Evolutionary conservation across 2,797 vertebrate species (phyloP).

Genomic region (Neosilurus mollespiculum): DNA sequence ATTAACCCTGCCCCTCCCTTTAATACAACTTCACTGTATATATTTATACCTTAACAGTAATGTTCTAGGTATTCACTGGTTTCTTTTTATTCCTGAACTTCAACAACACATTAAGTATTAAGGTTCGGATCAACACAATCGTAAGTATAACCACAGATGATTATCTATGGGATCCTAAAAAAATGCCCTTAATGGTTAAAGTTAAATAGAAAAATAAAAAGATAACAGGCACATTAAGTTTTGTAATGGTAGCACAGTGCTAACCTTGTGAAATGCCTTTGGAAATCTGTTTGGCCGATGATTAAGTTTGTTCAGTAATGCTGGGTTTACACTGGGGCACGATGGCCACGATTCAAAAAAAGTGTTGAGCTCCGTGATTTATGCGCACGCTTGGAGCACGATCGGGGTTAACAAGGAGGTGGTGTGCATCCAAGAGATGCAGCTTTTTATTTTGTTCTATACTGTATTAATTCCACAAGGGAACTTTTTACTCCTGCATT

Average conservation of each 20-base stretch:
- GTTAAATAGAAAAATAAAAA: neutral
- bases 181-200: neutral
- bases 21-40: neutral
- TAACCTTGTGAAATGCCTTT: neutral
- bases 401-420: no score
- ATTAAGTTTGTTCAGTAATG: neutral
- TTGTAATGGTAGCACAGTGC: neutral
- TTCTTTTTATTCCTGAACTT: neutral
- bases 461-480: no score
- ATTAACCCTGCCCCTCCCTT: neutral
- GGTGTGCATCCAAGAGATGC: no score
- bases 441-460: no score
- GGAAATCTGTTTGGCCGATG: neutral
- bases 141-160: neutral
- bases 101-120: neutral
- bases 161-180: neutral
- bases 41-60: neutral
- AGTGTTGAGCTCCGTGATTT: no score
- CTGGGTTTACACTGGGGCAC: no score
- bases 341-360: no score
- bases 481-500: no score
- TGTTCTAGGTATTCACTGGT: neutral
- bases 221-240: neutral
- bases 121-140: neutral
- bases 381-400: no score